phyloP scores from a whole-genome alignment of 2,113 vertebrate genomes.

The Galbula dea region DNA sequence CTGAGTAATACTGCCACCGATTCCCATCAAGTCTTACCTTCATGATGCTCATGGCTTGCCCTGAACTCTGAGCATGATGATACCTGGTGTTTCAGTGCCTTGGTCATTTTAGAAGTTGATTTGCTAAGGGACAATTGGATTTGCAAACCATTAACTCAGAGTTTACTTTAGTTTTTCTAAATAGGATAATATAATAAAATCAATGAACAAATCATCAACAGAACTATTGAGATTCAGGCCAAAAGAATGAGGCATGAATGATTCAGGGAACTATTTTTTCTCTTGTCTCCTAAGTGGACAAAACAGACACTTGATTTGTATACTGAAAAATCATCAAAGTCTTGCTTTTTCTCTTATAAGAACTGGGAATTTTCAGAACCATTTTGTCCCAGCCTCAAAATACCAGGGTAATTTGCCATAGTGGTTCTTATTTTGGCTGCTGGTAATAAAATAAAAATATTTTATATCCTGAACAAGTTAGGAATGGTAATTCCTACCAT shows the following conservation, averaged over 20 bases:
- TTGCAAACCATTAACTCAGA: neutral
- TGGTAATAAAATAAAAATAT: conserved; percentile 15
- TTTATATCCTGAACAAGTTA: neutral
- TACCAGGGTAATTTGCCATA: neutral
- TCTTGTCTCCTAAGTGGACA: neutral
- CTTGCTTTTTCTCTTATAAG: neutral
- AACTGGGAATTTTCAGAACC: neutral
- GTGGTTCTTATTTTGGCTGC: neutral
- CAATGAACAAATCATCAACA: neutral
- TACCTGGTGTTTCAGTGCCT: accelerated
- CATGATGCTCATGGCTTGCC: neutral
- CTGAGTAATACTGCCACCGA: neutral
- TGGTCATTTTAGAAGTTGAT: neutral
- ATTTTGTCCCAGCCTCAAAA: neutral
- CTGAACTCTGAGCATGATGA: neutral
- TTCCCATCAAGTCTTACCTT: neutral
- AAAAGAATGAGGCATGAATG: neutral
- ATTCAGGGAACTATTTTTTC: neutral
- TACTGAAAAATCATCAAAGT: neutral
- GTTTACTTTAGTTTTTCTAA: neutral
- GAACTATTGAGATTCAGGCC: neutral
- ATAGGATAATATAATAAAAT: neutral
- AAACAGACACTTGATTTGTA: neutral
- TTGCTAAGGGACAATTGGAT: neutral
- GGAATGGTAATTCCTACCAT: neutral